phyloP scores from a whole-genome alignment of 1,140 invertebrate species.

The Anastatus disparis region DNA sequence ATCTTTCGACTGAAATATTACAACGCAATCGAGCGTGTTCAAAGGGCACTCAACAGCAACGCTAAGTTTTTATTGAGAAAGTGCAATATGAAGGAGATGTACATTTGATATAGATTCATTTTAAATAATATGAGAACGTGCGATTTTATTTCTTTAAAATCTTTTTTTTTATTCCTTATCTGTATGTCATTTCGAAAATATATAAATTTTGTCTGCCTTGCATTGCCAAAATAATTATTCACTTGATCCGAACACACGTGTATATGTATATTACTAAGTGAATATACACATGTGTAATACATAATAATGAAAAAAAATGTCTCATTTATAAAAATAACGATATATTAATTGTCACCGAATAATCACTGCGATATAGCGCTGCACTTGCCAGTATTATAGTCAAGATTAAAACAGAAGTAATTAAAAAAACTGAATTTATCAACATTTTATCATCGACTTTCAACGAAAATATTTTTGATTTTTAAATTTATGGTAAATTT shows the following conservation, averaged over 20 bases:
- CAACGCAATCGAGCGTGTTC: conserved; percentile 34
- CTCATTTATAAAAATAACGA: conserved; percentile 31
- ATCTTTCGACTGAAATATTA: conserved; percentile 19
- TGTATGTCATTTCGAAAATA: background rate
- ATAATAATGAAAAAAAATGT: conserved; percentile 16
- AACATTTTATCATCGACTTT: too few relatives aligned
- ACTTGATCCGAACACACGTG: background rate
- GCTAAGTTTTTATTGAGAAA: conserved; percentile 30
- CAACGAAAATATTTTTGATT: too few relatives aligned
- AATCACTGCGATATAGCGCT: conserved; percentile 39
- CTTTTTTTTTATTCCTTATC: background rate
- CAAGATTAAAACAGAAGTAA: conserved; percentile 5
- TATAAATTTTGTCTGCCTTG: conserved; percentile 10
- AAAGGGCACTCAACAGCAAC: background rate
- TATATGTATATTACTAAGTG: conserved; percentile 11
- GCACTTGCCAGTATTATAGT: conserved; percentile 42
- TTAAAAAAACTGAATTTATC: too few relatives aligned
- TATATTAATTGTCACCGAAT: conserved; percentile 34
- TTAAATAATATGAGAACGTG: conserved; percentile 4
- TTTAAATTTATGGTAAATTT: too few relatives aligned
- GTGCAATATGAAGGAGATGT: conserved; percentile 38
- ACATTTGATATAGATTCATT: conserved; percentile 8
- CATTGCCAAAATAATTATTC: conserved; percentile 33
- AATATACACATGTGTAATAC: conserved; percentile 27
- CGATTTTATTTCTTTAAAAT: conserved; percentile 6